phyloP scores from a whole-genome alignment of 2,797 vertebrate genomes.

The Galaxias olidus region DNA sequence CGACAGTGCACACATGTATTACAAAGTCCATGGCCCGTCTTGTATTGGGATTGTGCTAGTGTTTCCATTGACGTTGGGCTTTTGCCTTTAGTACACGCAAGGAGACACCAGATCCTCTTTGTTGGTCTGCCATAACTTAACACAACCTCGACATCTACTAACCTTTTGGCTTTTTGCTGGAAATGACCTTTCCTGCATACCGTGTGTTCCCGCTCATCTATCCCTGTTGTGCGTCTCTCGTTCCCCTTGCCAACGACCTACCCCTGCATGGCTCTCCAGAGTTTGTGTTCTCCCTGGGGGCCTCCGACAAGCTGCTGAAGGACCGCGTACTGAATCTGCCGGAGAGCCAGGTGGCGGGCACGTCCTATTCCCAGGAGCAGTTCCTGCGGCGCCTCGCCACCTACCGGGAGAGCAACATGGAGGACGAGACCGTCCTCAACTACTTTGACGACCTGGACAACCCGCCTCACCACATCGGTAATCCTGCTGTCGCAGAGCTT shows the following conservation, averaged over 20 bases:
- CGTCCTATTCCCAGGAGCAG: conserved; percentile 75
- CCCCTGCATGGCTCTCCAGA: conserved; percentile 68
- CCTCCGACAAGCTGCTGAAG: conserved; percentile 83
- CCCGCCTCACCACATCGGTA: conserved; percentile 81
- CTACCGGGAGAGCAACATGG: conserved; percentile 74
- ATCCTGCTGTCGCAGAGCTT: neutral
- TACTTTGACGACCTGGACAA: conserved; percentile 88
- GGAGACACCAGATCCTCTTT: too few relatives aligned
- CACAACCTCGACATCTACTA: too few relatives aligned
- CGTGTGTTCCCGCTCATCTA: neutral
- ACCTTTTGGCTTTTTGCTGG: neutral
- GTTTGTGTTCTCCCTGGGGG: conserved; percentile 81
- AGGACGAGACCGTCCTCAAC: conserved; percentile 80
- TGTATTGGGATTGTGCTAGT: too few relatives aligned
- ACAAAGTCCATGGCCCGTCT: too few relatives aligned
- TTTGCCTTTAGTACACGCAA: too few relatives aligned
- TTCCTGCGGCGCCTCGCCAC: conserved; percentile 72
- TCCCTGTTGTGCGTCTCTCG: neutral
- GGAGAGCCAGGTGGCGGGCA: conserved; percentile 76
- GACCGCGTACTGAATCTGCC: conserved; percentile 86
- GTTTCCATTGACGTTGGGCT: too few relatives aligned
- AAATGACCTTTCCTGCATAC: neutral
- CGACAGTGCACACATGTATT: too few relatives aligned
- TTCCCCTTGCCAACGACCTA: too few relatives aligned
- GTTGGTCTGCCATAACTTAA: too few relatives aligned